Percentiles rank a stretch among this genome's conserved stretches.
phyloP scores from a whole-genome alignment of 2,113 vertebrate genomes.

The Anoura caudifer region DNA sequence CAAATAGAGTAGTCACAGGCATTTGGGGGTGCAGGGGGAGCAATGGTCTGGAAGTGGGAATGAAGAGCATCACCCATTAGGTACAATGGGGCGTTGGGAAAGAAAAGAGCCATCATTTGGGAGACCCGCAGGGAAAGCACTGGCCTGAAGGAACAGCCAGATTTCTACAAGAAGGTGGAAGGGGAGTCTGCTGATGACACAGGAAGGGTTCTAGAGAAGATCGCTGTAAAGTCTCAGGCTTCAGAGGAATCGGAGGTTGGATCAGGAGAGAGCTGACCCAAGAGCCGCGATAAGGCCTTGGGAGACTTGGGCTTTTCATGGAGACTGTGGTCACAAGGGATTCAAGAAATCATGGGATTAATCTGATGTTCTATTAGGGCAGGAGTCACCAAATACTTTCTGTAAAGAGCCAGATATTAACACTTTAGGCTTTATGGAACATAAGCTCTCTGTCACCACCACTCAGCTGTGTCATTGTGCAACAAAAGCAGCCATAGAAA shows the following conservation, averaged over 20 bases:
- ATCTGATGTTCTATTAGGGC: background rate
- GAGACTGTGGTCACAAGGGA: background rate
- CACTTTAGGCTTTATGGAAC: background rate
- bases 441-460: background rate
- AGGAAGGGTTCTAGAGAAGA: background rate
- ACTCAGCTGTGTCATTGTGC: background rate
- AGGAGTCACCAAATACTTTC: background rate
- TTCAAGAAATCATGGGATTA: background rate
- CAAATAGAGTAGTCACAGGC: background rate
- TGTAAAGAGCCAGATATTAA: background rate
- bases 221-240: background rate
- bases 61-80: background rate
- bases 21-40: background rate
- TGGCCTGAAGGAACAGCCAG: background rate
- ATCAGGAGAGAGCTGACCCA: background rate
- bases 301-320: background rate
- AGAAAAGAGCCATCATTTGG: background rate
- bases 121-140: background rate
- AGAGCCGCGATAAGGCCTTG: background rate
- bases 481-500: background rate
- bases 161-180: background rate
- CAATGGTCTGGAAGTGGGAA: too few relatives aligned
- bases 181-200: background rate
- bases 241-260: background rate
- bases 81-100: background rate